These are phyloP conservation scores for Drosophila erecta DNA, from an alignment of 1,140 invertebrate species.

Conservation along the genomic window DNA sequence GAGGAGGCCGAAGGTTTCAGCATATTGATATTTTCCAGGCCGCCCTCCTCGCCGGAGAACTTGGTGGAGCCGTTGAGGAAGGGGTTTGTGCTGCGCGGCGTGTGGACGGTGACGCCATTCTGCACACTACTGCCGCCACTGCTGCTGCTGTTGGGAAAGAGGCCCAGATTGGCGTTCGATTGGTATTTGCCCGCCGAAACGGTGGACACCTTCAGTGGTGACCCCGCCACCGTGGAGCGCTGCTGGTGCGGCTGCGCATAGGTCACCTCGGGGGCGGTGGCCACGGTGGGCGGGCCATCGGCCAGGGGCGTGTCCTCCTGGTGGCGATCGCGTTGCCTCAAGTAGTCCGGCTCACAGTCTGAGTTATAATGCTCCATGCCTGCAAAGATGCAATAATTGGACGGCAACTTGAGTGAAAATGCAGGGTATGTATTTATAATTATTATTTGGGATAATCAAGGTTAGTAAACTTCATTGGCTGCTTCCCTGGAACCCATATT, in stretches of 20 bases:
- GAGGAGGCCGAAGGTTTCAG: constrained; percentile 65
- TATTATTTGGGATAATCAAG: too few relatives aligned
- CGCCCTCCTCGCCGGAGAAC: constrained; percentile 57
- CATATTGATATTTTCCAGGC: constrained; percentile 16
- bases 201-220: constrained; percentile 63
- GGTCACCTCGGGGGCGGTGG: constrained; percentile 49
- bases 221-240: constrained; percentile 84
- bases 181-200: constrained; percentile 66
- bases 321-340: constrained; percentile 85
- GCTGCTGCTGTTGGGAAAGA: constrained; percentile 66
- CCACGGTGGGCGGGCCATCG: constrained; percentile 64
- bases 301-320: constrained; percentile 73
- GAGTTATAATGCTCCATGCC: constrained; percentile 87
- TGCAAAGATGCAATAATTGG: constrained; percentile 46
- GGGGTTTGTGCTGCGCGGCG: constrained; percentile 79
- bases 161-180: constrained; percentile 71
- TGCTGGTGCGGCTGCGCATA: constrained; percentile 70
- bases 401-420: too few relatives aligned
- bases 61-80: constrained; percentile 65
- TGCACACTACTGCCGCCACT: constrained; percentile 57
- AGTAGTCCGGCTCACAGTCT: constrained; percentile 85
- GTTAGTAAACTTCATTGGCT: too few relatives aligned
- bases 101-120: constrained; percentile 16
- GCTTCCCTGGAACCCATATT: too few relatives aligned
- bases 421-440: too few relatives aligned